These are phyloP conservation scores for Hoplias malabaricus DNA, from an alignment of 2,113 vertebrate species.

Conservation along the genomic window DNA sequence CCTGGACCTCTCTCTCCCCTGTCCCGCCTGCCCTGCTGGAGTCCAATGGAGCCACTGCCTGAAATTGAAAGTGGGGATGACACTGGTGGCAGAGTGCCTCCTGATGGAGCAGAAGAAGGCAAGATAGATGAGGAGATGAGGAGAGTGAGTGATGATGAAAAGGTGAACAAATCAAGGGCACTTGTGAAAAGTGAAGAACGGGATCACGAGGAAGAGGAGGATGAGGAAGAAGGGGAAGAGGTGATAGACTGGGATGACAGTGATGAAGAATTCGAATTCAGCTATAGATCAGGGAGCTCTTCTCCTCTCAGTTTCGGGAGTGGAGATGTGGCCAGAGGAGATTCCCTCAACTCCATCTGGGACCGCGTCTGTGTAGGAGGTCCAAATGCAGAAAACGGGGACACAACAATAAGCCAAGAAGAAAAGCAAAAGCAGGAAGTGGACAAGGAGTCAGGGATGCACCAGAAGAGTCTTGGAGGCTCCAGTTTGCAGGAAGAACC, in stretches of 20 bases:
- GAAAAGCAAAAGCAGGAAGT: constrained; percentile 4
- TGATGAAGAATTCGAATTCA: constrained; percentile 83
- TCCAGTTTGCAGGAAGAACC: constrained; percentile 1
- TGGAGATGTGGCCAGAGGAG: constrained; percentile 51
- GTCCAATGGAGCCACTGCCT: constrained; percentile 71
- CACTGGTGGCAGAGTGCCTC: constrained; percentile 79
- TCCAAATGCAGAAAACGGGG: constrained; percentile 5
- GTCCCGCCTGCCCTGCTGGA: constrained; percentile 71
- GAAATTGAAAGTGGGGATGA: constrained; percentile 73
- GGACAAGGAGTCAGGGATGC: not conserved
- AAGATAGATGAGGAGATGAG: constrained; percentile 63
- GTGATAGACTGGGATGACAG: constrained; percentile 72
- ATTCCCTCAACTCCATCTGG: constrained; percentile 47
- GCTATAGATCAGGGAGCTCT: constrained; percentile 80
- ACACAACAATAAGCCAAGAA: not conserved
- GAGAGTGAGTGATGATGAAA: constrained; percentile 50
- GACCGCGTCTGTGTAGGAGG: constrained; percentile 63
- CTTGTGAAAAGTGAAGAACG: constrained; percentile 46
- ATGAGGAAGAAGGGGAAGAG: constrained; percentile 52
- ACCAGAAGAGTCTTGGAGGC: not conserved
- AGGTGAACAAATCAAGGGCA: constrained; percentile 51
- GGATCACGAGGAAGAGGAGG: constrained; percentile 58
- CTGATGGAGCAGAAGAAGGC: constrained; percentile 83
- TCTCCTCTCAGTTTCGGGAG: constrained; percentile 75
- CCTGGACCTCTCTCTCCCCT: constrained; percentile 59